Conservation (phyloP, 2,888 invertebrate species). For the Melitaea athalia region DNA sequence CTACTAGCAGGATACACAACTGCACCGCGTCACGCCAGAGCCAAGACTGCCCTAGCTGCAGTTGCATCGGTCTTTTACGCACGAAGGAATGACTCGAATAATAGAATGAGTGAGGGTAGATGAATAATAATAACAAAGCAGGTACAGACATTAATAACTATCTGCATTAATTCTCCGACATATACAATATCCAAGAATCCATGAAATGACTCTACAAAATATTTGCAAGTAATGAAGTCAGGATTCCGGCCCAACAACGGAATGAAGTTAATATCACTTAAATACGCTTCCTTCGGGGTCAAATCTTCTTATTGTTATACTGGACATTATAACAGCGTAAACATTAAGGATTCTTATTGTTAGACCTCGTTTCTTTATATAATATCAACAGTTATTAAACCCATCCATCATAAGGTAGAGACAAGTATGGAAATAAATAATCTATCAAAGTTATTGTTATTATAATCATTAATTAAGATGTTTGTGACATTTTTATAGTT, state of each 20-base stretch:
- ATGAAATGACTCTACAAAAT: neutral
- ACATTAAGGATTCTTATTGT: slow-evolving; percentile 31
- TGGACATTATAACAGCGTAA: slow-evolving; percentile 13
- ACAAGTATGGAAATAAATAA: neutral
- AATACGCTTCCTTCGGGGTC: slow-evolving; percentile 7
- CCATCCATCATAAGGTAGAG: slow-evolving; percentile 36
- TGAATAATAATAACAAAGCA: too few relatives aligned
- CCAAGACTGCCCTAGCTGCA: too few relatives aligned
- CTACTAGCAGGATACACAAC: too few relatives aligned
- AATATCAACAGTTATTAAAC: slow-evolving; percentile 33
- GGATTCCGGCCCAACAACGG: slow-evolving; percentile 1
- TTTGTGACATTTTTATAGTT: neutral
- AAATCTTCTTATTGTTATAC: slow-evolving; percentile 13
- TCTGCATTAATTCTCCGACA: too few relatives aligned
- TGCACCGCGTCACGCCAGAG: too few relatives aligned
- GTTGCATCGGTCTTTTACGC: too few relatives aligned
- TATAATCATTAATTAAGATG: neutral
- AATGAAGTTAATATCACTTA: neutral
- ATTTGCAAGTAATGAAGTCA: neutral
- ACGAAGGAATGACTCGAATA: too few relatives aligned
- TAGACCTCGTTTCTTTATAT: slow-evolving; percentile 17
- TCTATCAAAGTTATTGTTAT: neutral
- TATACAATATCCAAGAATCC: neutral
- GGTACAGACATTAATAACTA: too few relatives aligned
- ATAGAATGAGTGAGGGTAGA: too few relatives aligned